Conservation (phyloP, 2,113 vertebrate species). For the Takifugu bimaculatus region DNA sequence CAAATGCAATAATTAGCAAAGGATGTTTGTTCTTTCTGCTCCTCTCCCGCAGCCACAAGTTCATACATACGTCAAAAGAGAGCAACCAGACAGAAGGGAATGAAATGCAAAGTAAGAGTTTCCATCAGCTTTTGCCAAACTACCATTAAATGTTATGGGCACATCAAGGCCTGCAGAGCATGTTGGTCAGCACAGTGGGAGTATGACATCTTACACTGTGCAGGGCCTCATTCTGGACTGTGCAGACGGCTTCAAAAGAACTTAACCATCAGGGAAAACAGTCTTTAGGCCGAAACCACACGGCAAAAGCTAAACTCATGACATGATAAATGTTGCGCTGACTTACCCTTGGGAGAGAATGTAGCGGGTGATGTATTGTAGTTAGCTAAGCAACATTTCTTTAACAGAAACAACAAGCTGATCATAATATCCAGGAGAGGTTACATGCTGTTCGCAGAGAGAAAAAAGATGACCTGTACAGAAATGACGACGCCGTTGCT, state of each 20-base stretch:
- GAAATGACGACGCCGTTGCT: constrained; percentile 29
- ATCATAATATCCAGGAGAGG: constrained; percentile 33
- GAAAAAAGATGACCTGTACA: constrained; percentile 34
- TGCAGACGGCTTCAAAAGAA: constrained; percentile 74
- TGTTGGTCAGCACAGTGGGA: constrained; percentile 76
- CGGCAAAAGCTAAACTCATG: constrained; percentile 36
- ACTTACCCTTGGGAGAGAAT: constrained; percentile 23
- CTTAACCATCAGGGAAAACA: constrained; percentile 56
- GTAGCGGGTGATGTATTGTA: constrained; percentile 23
- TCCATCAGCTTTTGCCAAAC: constrained; percentile 76
- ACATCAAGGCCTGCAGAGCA: constrained; percentile 70
- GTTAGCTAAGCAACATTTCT: constrained; percentile 36
- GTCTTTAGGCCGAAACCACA: constrained; percentile 46
- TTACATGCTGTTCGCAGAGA: constrained; percentile 29
- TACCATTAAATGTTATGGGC: constrained; percentile 80
- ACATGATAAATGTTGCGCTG: constrained; percentile 44
- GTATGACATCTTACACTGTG: constrained; percentile 78
- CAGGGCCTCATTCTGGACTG: constrained; percentile 74
- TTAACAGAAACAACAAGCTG: constrained; percentile 50
- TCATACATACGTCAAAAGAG: constrained; percentile 33
- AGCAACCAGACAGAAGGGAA: constrained; percentile 50
- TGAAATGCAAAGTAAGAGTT: constrained; percentile 74
- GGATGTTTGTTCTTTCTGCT: constrained; percentile 34
- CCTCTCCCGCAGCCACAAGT: constrained; percentile 35
- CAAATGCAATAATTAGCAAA: constrained; percentile 64